Evolutionary conservation across 1,140 invertebrate species (phyloP).

Genomic region (Apocrypta bakeri): DNA sequence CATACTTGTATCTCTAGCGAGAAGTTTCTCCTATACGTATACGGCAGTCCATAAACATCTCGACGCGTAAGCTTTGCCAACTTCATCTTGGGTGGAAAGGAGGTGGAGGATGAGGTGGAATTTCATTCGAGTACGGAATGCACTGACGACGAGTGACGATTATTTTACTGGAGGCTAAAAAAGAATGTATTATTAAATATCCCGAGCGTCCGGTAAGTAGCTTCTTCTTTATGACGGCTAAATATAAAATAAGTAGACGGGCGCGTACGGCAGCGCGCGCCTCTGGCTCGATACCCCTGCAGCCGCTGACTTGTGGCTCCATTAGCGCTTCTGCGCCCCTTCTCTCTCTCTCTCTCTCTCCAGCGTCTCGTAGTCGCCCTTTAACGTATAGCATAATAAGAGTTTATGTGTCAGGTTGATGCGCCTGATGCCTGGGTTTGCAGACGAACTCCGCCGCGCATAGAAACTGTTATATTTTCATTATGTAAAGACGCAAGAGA

Average conservation of each 20-base stretch:
- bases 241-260: conserved; percentile 75
- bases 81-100: background rate
- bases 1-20: too few relatives aligned
- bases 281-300: conserved; percentile 60
- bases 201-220: conserved; percentile 63
- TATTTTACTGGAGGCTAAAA: conserved; percentile 13
- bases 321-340: conserved; percentile 67
- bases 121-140: background rate
- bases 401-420: conserved; percentile 75
- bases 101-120: background rate
- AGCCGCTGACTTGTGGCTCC: conserved; percentile 73
- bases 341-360: background rate
- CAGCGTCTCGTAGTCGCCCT: conserved; percentile 18
- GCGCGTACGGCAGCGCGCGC: conserved; percentile 57
- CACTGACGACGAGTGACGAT: conserved; percentile 10
- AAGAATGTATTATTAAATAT: conserved; percentile 50
- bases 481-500: conserved; percentile 60
- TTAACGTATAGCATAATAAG: conserved; percentile 75
- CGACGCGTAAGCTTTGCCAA: background rate
- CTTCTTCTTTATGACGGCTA: conserved; percentile 72
- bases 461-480: conserved; percentile 75
- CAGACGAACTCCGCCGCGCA: conserved; percentile 70
- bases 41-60: background rate
- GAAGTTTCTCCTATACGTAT: background rate
- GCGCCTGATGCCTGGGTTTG: conserved; percentile 67